Base-by-base conservation (phyloP, 1,140 invertebrate genomes). In the Drosophila obscura region DNA sequence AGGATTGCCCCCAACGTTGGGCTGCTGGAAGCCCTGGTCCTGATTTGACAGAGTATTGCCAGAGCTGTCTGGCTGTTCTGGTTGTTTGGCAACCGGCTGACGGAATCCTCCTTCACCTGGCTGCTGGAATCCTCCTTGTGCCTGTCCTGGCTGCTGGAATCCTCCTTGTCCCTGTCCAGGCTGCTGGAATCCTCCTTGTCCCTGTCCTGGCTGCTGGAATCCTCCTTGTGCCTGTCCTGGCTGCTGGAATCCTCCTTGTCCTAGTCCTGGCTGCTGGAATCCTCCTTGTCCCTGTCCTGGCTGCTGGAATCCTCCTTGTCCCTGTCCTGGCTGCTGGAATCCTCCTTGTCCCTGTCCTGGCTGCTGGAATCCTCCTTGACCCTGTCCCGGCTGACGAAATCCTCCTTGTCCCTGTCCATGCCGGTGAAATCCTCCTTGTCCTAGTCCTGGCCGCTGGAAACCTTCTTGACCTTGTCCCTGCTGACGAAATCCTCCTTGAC, bases 141-240 rank as follows among this genome's bases (percentile, higher is more conserved):
- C 22, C 4, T 24, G 22, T 4, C 35, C 35, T 2, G 28, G 31
- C 4, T 9, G 41, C 26, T 46, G 57, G 19, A 48, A 48, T 5
- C 46, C 46, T 0, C 35, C 35, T 11, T 11, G 9, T 11, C 35
- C 35, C 2, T 4, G 11, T 4, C 50, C 19, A 5, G 58, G 46
- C 22, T 45, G 48, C 22, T 69, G 66, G 11, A 57, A 56, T 9
- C 31, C 50, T 6, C n/a, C 16, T 13, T 35, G 8, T 2, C n/a
- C 16, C 44, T 46, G 53, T 13, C 57, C 58, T 22, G 56, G 26
- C 16, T 61, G 55, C 15, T 50, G 59, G n/a, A 65, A 44, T 5
- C 48, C 45, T 1, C 16, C 41, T 22, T 22, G 8, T 0, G 19
- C 15, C 11, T 50, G 9, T 1, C 35, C 48, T 11, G 60, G 61